phyloP scores from a whole-genome alignment of 2,113 vertebrate species.

The Coryphaenoides rupestris region DNA sequence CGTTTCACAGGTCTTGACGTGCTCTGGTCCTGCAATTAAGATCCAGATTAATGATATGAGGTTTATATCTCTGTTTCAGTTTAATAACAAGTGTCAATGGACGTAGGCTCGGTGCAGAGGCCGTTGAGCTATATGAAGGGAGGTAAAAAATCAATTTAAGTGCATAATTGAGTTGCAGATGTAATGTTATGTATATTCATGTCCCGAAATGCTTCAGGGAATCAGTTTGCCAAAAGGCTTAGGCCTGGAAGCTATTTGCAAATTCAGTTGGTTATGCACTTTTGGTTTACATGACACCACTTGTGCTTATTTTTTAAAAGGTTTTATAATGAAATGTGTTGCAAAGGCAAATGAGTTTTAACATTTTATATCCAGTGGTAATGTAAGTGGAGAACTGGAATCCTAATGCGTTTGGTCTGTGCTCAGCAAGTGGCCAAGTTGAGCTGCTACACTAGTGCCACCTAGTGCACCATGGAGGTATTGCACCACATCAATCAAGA shows the following conservation, averaged over 20 bases:
- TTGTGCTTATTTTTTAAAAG: constrained; percentile 39
- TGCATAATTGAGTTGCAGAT: constrained; percentile 59
- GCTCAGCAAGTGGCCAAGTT: neutral
- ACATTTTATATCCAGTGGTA: constrained; percentile 35
- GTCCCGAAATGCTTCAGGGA: constrained; percentile 37
- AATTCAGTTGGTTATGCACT: constrained; percentile 38
- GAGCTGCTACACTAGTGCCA: constrained; percentile 65
- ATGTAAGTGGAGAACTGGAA: too few relatives aligned
- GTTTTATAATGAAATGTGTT: constrained; percentile 49
- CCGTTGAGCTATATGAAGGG: constrained; percentile 31
- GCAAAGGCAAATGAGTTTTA: constrained; percentile 61
- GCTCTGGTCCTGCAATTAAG: too few relatives aligned
- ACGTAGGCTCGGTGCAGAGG: constrained; percentile 25
- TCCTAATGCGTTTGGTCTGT: too few relatives aligned
- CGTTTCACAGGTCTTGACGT: constrained; percentile 34
- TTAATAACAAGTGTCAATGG: constrained; percentile 3
- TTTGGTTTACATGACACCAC: constrained; percentile 5
- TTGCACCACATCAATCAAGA: constrained; percentile 1
- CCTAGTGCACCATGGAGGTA: constrained; percentile 51
- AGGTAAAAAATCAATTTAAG: constrained; percentile 40
- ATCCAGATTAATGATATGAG: neutral
- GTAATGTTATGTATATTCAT: constrained; percentile 60
- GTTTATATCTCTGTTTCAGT: constrained; percentile 24
- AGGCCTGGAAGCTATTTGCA: constrained; percentile 38
- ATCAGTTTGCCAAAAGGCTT: constrained; percentile 42